Evolutionary conservation across 64 coral and sea anemone species (phyloP).

Genomic region (Hydrozoanthus tunicans): DNA sequence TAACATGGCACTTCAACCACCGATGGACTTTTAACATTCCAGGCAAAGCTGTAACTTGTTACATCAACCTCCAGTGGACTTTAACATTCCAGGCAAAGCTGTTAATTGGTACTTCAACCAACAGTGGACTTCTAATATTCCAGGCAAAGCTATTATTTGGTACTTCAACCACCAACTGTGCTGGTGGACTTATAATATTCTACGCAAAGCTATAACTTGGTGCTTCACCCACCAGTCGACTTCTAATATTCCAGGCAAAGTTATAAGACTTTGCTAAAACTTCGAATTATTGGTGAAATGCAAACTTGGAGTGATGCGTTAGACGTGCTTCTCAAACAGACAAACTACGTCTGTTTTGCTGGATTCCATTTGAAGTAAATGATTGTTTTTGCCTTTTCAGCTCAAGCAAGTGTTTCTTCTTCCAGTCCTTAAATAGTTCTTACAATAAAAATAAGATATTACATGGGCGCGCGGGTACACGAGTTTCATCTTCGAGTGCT

Average conservation of each 20-base stretch:
- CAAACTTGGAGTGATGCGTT: too few relatives aligned
- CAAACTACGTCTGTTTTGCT: too few relatives aligned
- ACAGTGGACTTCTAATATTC: not conserved
- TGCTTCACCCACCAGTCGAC: not conserved
- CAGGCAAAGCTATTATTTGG: not conserved
- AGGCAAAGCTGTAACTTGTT: not conserved
- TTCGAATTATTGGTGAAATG: too few relatives aligned
- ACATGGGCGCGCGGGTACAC: too few relatives aligned
- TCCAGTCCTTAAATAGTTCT: too few relatives aligned
- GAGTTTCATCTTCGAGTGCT: too few relatives aligned
- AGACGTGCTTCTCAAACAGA: too few relatives aligned
- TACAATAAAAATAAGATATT: too few relatives aligned
- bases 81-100: not conserved
- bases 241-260: not conserved
- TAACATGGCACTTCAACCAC: not conserved
- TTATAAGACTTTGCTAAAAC: not conserved
- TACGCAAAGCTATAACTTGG: not conserved
- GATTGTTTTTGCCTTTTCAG: too few relatives aligned
- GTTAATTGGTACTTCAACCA: not conserved
- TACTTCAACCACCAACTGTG: too few relatives aligned
- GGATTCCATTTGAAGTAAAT: too few relatives aligned
- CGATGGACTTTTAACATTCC: not conserved
- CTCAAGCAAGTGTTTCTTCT: too few relatives aligned
- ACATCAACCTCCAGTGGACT: not conserved
- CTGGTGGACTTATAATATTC: not conserved